Evolutionary conservation across 2,113 vertebrate species (phyloP).

Genomic region (Sapajus apella): DNA sequence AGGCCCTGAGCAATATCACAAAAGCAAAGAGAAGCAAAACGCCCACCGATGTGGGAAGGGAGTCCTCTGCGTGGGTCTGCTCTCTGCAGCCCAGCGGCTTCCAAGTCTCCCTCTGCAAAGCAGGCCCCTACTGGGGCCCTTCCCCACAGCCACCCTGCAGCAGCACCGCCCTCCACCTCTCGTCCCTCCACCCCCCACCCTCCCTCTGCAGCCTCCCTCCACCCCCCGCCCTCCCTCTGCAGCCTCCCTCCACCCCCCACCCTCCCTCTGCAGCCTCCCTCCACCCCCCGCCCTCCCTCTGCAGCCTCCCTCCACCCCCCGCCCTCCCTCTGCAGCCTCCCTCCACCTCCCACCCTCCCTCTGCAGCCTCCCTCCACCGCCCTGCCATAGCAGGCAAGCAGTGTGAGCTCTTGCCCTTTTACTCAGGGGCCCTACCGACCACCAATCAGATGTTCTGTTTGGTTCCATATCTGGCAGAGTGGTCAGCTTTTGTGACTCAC

Average conservation of each 20-base stretch:
- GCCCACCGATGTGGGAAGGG: rapidly evolving
- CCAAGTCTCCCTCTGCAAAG: background rate
- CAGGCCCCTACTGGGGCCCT: background rate
- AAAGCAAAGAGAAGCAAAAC: background rate
- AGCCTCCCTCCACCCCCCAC: no score
- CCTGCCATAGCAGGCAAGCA: background rate
- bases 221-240: no score
- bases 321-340: no score
- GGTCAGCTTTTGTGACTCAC: background rate
- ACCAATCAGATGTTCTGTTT: no score
- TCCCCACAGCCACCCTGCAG: background rate
- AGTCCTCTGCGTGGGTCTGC: rapidly evolving
- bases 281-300: no score
- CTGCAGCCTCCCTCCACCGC: rapidly evolving
- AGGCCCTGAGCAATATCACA: background rate
- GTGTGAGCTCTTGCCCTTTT: background rate
- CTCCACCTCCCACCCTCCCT: rapidly evolving
- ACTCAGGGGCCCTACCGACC: background rate
- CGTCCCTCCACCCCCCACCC: no score
- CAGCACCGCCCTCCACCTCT: no score
- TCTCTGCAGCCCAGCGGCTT: background rate
- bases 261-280: no score
- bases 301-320: no score
- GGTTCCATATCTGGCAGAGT: no score
- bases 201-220: no score